These are phyloP conservation scores for Hyposoter dolosus DNA, from an alignment of 2,888 invertebrate genomes.

Conservation along the genomic window DNA sequence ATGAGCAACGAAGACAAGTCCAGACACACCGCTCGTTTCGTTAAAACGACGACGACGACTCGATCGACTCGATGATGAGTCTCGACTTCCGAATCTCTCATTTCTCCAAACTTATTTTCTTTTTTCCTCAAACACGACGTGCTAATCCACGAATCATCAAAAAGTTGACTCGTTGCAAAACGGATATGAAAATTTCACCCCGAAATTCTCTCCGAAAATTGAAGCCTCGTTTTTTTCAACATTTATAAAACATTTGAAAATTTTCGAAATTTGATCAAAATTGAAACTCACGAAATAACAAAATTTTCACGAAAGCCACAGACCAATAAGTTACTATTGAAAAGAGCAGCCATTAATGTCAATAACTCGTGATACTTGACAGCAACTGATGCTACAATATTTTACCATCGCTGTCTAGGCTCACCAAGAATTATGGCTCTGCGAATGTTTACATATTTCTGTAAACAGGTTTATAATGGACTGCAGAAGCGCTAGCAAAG, in stretches of 20 bases:
- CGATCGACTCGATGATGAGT: slow-evolving; percentile 70
- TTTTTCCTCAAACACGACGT: background rate
- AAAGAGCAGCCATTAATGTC: slow-evolving; percentile 66
- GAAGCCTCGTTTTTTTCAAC: background rate
- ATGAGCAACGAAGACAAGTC: slow-evolving; percentile 57
- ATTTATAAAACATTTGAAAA: background rate
- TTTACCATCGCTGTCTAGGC: slow-evolving; percentile 32
- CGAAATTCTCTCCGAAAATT: too few species aligned
- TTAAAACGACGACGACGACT: slow-evolving; percentile 78
- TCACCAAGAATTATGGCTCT: slow-evolving; percentile 79
- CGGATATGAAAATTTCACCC: too few species aligned
- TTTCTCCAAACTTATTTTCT: slow-evolving; percentile 11
- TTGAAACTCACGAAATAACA: background rate
- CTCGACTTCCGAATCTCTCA: slow-evolving; percentile 56
- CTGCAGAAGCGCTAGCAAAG: slow-evolving; percentile 81
- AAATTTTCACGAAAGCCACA: slow-evolving; percentile 71
- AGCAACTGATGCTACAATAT: slow-evolving; percentile 55
- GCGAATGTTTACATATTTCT: slow-evolving; percentile 82
- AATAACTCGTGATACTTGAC: slow-evolving; percentile 70
- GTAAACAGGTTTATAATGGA: slow-evolving; percentile 84
- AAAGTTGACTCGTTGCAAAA: background rate
- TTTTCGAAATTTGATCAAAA: background rate
- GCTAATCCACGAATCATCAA: slow-evolving; percentile 44
- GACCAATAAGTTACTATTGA: slow-evolving; percentile 70
- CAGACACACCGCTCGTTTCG: slow-evolving; percentile 70